A percentile compares a stretch with the other conserved stretches of the same genome.
Conservation (phyloP, 2,113 vertebrate species). For the Leucosticte australis region DNA sequence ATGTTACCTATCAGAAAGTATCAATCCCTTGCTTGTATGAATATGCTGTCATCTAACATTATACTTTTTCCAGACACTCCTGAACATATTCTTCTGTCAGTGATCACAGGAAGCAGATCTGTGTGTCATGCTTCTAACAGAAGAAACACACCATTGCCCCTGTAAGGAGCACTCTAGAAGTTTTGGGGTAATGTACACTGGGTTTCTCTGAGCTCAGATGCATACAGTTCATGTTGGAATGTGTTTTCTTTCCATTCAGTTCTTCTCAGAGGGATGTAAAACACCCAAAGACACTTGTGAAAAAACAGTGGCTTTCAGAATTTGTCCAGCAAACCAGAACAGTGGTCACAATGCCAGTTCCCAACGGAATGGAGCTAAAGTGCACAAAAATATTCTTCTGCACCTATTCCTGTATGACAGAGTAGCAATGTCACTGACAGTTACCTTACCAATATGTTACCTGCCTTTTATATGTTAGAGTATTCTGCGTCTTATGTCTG, state of each 20-base stretch:
- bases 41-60: neutral
- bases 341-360: neutral
- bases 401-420: neutral
- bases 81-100: neutral
- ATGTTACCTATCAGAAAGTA: neutral
- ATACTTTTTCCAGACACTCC: neutral
- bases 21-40: neutral
- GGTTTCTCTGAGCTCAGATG: neutral
- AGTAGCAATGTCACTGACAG: fast-evolving
- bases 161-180: neutral
- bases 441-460: neutral
- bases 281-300: neutral
- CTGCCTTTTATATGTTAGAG: neutral
- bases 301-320: neutral
- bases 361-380: neutral
- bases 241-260: neutral
- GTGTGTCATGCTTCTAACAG: neutral
- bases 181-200: neutral
- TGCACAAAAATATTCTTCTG: neutral
- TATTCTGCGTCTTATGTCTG: neutral
- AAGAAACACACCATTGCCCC: neutral
- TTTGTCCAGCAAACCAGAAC: neutral
- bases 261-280: neutral
- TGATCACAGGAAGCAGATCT: neutral
- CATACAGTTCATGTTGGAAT: neutral